phyloP scores from a whole-genome alignment of 2,888 invertebrate genomes.

The Gymnocheta viridis region DNA sequence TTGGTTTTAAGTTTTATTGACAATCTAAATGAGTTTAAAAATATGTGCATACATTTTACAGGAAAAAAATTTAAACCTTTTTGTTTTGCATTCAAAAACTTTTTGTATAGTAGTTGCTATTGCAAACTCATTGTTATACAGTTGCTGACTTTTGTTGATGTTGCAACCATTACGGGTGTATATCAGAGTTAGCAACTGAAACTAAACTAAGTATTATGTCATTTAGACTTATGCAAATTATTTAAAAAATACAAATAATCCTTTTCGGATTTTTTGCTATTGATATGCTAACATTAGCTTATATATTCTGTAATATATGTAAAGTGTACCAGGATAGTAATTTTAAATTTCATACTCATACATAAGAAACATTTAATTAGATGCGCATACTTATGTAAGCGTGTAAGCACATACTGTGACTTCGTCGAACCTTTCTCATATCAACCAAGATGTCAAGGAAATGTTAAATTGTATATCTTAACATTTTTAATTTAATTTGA shows the following conservation, averaged over 20 bases:
- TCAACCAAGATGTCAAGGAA: constrained; percentile 18
- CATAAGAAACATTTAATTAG: constrained; percentile 54
- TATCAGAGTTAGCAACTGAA: constrained; percentile 49
- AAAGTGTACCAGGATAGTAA: neutral
- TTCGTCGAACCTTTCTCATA: neutral
- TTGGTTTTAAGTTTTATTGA: constrained; percentile 67
- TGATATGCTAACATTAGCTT: constrained; percentile 63
- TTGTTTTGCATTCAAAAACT: constrained; percentile 22
- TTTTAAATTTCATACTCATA: neutral
- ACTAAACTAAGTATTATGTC: constrained; percentile 65
- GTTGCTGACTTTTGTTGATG: constrained; percentile 35
- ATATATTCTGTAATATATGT: neutral
- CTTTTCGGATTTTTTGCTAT: constrained; percentile 59
- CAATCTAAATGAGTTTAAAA: constrained; percentile 70
- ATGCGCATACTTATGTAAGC: constrained; percentile 52
- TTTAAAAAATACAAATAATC: constrained; percentile 20
- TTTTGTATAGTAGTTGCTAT: neutral
- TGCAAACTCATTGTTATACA: constrained; percentile 54
- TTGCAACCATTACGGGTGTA: constrained; percentile 64
- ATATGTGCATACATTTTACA: constrained; percentile 68
- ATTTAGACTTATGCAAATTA: constrained; percentile 69
- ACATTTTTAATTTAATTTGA: too few relatives aligned
- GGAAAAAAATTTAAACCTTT: constrained; percentile 47
- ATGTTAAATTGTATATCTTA: constrained; percentile 42
- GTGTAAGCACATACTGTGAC: neutral